A percentile compares a stretch with the other conserved stretches of the same genome.
phyloP scores from a whole-genome alignment of 2,113 vertebrate genomes.

The Podocnemis expansa region DNA sequence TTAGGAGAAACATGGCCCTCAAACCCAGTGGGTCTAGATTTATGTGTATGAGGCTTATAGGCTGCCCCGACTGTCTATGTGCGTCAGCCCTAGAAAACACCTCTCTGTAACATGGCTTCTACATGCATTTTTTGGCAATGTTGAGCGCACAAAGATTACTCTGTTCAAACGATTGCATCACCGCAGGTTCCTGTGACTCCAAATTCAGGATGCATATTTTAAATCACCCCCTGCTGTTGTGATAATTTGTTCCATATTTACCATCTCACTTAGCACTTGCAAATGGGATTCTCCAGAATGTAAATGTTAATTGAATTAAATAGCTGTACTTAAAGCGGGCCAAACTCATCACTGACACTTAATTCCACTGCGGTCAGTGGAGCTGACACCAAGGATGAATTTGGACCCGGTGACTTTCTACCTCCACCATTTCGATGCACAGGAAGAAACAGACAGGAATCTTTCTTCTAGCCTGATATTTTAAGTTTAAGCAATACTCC shows the following conservation, averaged over 20 bases:
- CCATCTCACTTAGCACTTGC: slow-evolving; percentile 71
- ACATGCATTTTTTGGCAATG: neutral
- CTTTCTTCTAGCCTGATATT: neutral
- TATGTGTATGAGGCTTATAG: neutral
- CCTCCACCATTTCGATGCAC: neutral
- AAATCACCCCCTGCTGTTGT: slow-evolving; percentile 68
- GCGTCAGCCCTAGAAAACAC: neutral
- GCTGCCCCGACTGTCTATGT: neutral
- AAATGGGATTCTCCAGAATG: slow-evolving; percentile 46
- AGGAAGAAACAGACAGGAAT: neutral
- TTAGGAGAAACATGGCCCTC: neutral
- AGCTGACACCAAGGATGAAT: neutral
- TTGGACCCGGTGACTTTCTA: neutral
- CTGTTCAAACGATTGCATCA: slow-evolving; percentile 46
- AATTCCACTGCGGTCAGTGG: neutral
- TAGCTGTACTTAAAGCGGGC: slow-evolving; percentile 14
- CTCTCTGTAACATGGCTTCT: neutral
- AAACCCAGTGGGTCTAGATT: accelerated
- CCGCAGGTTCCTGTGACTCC: slow-evolving; percentile 49
- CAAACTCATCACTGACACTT: neutral
- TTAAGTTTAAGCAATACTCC: neutral
- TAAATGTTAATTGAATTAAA: slow-evolving; percentile 68
- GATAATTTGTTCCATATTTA: slow-evolving; percentile 78
- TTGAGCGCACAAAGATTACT: slow-evolving; percentile 20
- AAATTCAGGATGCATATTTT: slow-evolving; percentile 50